Evolutionary conservation across 2,113 vertebrate genomes (phyloP).

Genomic region (Gymnogyps californianus): DNA sequence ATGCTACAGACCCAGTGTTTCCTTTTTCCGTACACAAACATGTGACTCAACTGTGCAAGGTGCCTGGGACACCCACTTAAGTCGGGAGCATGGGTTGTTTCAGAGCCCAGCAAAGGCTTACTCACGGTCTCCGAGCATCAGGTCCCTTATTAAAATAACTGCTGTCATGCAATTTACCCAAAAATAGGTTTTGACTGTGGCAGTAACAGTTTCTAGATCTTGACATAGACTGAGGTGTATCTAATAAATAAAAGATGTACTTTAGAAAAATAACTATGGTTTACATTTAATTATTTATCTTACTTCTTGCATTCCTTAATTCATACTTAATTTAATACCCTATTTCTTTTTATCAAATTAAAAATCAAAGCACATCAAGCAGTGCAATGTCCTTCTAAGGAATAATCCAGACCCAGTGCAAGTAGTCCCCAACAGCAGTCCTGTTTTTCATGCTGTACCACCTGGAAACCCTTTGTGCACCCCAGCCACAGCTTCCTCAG

Average conservation of each 20-base stretch:
- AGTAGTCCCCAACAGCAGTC: neutral
- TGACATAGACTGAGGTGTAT: neutral
- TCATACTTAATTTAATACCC: neutral
- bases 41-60: accelerated
- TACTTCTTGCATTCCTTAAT: neutral
- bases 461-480: neutral
- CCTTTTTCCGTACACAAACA: neutral
- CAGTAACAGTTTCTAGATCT: neutral
- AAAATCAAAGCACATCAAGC: neutral
- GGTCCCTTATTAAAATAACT: neutral
- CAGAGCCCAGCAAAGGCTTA: neutral
- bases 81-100: neutral
- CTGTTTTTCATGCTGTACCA: accelerated
- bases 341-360: neutral
- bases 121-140: neutral
- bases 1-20: neutral
- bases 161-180: neutral
- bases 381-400: neutral
- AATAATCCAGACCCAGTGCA: neutral
- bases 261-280: neutral
- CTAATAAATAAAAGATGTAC: neutral
- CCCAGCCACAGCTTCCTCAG: neutral
- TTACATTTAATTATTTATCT: neutral
- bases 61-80: neutral
- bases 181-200: neutral